Evolutionary conservation across 2,888 invertebrate species (phyloP).

Genomic region (Bembecia ichneumoniformis): DNA sequence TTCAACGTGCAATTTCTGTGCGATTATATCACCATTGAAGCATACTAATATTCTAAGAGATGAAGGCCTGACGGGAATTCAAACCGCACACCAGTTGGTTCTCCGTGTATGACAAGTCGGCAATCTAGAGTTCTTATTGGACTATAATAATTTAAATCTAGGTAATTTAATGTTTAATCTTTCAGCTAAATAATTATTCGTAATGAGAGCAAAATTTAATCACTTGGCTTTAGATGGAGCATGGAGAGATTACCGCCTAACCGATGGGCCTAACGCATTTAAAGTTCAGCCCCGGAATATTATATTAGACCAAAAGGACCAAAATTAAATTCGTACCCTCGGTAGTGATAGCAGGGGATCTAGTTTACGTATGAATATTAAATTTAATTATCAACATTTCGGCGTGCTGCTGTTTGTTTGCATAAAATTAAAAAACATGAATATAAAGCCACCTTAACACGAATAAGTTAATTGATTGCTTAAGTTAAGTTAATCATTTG

Average conservation of each 20-base stretch:
- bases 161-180: slow-evolving; percentile 16
- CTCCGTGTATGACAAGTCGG: too few relatives aligned
- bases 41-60: too few relatives aligned
- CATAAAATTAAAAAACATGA: slow-evolving; percentile 10
- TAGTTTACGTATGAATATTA: slow-evolving; percentile 43
- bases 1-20: too few relatives aligned
- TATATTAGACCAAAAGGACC: slow-evolving; percentile 41
- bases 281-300: slow-evolving; percentile 37
- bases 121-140: too few relatives aligned
- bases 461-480: not conserved
- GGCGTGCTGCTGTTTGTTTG: slow-evolving; percentile 5
- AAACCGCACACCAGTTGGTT: too few relatives aligned
- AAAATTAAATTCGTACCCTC: slow-evolving; percentile 41
- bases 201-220: slow-evolving; percentile 38
- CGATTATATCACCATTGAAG: too few relatives aligned
- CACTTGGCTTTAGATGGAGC: slow-evolving; percentile 20
- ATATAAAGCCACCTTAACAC: not conserved
- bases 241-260: slow-evolving; percentile 14
- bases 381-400: slow-evolving; percentile 28
- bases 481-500: too few relatives aligned
- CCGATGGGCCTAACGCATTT: slow-evolving; percentile 24
- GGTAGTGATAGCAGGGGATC: slow-evolving; percentile 27
- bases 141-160: slow-evolving; percentile 7
- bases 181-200: slow-evolving; percentile 19
- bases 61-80: too few relatives aligned